These are phyloP conservation scores for Crenuchus spilurus DNA, from an alignment of 2,797 vertebrate genomes.

Conservation along the genomic window DNA sequence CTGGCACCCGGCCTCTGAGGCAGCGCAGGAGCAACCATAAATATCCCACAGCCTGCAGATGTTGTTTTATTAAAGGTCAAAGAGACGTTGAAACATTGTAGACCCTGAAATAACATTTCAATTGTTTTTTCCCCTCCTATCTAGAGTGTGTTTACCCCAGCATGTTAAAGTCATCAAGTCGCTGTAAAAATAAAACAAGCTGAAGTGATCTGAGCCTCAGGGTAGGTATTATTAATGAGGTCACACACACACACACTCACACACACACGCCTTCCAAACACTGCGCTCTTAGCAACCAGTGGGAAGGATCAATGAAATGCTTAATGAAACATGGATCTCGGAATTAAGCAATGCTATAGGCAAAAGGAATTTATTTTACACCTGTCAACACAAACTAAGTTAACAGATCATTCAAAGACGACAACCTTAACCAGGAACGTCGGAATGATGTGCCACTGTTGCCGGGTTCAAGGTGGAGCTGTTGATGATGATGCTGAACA, in stretches of 20 bases:
- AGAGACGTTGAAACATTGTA: constrained; percentile 74
- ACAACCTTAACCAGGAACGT: background rate
- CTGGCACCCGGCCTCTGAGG: constrained; percentile 67
- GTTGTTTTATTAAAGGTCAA: constrained; percentile 77
- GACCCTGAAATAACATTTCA: constrained; percentile 64
- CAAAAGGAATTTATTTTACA: constrained; percentile 18
- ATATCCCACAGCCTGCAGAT: constrained; percentile 66
- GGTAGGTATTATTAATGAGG: constrained; percentile 44
- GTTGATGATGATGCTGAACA: no score
- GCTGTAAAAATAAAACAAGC: constrained; percentile 33
- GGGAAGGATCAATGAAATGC: constrained; percentile 62
- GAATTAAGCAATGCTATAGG: constrained; percentile 21
- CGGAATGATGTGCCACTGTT: background rate
- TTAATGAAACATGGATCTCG: constrained; percentile 50
- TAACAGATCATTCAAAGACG: constrained; percentile 19
- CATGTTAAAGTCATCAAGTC: constrained; percentile 31
- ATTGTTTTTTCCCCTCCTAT: constrained; percentile 62
- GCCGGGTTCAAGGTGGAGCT: no score
- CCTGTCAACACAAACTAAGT: constrained; percentile 8
- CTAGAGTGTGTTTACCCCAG: constrained; percentile 57
- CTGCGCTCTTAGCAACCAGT: constrained; percentile 60
- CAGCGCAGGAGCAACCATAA: constrained; percentile 60
- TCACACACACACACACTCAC: constrained; percentile 10
- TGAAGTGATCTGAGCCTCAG: constrained; percentile 26
- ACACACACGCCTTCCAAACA: constrained; percentile 43